Evolutionary conservation across 2,888 invertebrate species (phyloP).

Genomic region (Abrostola tripartita): DNA sequence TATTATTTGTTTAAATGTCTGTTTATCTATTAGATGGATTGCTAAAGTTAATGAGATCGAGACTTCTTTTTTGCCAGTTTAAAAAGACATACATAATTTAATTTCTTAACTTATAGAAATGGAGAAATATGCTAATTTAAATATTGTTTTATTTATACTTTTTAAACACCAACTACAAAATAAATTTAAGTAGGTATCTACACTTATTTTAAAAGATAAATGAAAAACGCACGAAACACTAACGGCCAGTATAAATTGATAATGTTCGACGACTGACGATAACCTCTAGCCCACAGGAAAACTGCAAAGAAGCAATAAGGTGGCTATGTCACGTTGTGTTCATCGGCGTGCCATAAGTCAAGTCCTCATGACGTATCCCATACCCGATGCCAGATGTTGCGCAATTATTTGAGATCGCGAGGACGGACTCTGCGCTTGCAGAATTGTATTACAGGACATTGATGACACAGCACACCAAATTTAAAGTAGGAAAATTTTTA

Average conservation of each 20-base stretch:
- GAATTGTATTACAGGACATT: conserved; percentile 71
- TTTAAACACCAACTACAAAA: no score
- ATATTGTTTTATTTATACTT: no score
- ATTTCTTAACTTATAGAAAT: no score
- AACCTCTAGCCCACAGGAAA: conserved; percentile 74
- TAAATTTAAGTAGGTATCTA: background rate
- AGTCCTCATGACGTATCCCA: conserved; percentile 75
- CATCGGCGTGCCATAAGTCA: conserved; percentile 61
- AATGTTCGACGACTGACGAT: conserved; percentile 53
- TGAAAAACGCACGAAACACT: conserved; percentile 18
- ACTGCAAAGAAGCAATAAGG: conserved; percentile 76
- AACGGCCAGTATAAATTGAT: conserved; percentile 52
- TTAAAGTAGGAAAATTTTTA: conserved; percentile 44
- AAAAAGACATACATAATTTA: no score
- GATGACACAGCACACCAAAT: conserved; percentile 54
- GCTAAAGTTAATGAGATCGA: no score
- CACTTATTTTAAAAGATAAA: conserved; percentile 11
- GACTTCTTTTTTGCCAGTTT: no score
- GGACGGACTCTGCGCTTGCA: conserved; percentile 69
- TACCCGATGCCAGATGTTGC: conserved; percentile 59
- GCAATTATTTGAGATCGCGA: conserved; percentile 61
- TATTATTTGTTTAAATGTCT: no score
- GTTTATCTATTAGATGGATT: no score
- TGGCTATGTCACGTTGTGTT: conserved; percentile 77
- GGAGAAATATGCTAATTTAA: no score